A percentile compares a stretch with the other conserved stretches of the same genome.
These are phyloP conservation scores for Alectura lathami DNA, from an alignment of 2,113 vertebrate genomes.

Conservation along the genomic window DNA sequence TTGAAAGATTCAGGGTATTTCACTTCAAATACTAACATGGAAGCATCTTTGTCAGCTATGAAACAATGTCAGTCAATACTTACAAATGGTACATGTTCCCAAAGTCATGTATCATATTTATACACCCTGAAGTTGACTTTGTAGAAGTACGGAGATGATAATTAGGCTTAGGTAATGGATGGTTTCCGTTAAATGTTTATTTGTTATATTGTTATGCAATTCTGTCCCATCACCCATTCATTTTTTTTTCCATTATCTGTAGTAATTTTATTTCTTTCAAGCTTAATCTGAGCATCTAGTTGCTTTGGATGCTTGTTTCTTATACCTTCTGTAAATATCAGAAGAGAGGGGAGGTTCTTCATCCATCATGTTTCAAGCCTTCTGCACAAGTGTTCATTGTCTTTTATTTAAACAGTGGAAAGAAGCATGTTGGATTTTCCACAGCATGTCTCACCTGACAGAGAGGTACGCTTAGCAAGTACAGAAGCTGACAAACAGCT, in stretches of 20 bases:
- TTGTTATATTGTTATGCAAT: background rate
- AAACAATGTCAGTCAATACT: background rate
- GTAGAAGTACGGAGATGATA: background rate
- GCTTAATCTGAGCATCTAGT: background rate
- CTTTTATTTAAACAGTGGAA: conserved; percentile 79
- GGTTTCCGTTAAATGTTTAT: background rate
- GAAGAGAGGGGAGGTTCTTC: background rate
- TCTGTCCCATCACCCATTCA: background rate
- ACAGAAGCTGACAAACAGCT: conserved; percentile 93
- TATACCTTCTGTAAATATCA: background rate
- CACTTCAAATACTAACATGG: background rate
- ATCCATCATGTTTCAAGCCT: background rate
- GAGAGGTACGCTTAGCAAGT: conserved; percentile 88
- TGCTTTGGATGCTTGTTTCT: background rate
- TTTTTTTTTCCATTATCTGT: background rate
- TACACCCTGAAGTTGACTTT: background rate
- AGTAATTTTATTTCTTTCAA: background rate
- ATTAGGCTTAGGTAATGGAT: background rate
- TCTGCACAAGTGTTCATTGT: background rate
- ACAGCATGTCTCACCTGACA: conserved; percentile 86
- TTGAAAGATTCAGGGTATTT: conserved; percentile 9
- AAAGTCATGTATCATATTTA: background rate
- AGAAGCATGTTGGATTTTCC: conserved; percentile 91
- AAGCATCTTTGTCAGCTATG: background rate
- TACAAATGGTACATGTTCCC: background rate